These are phyloP conservation scores for Gymnarchus niloticus DNA, from an alignment of 2,113 vertebrate species.

Conservation along the genomic window DNA sequence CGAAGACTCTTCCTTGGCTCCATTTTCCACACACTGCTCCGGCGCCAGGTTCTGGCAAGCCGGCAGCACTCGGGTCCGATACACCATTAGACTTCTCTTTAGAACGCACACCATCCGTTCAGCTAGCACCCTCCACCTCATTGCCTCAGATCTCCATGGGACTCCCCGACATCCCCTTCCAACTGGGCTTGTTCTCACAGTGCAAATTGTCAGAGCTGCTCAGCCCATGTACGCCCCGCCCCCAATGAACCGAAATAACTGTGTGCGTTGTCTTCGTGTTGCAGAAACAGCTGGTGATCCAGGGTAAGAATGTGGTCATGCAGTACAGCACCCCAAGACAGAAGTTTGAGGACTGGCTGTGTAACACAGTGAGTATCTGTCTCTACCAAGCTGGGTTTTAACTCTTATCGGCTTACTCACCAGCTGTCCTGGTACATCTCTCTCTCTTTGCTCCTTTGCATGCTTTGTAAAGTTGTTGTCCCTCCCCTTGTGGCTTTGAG, in stretches of 20 bases:
- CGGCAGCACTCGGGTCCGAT: conserved; percentile 66
- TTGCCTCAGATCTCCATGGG: conserved; percentile 69
- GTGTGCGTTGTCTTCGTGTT: conserved; percentile 66
- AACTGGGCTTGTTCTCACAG: conserved; percentile 90
- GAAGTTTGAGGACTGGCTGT: conserved; percentile 99
- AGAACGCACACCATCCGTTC: conserved; percentile 57
- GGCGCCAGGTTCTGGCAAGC: conserved; percentile 58
- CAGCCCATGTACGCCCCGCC: conserved; percentile 7
- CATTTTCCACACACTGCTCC: conserved; percentile 67
- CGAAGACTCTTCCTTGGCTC: conserved; percentile 48
- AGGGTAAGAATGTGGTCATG: conserved; percentile 93
- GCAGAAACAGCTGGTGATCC: conserved; percentile 93
- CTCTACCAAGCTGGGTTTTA: neutral
- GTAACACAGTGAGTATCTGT: conserved; percentile 82
- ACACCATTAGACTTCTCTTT: conserved; percentile 57
- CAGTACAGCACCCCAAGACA: conserved; percentile 96
- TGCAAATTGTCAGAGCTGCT: conserved; percentile 52
- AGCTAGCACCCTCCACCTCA: conserved; percentile 50
- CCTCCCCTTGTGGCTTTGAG: conserved; percentile 44
- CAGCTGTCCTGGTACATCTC: neutral
- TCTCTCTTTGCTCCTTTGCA: neutral
- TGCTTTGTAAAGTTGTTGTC: neutral
- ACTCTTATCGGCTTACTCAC: neutral
- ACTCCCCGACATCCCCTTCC: conserved; percentile 81
- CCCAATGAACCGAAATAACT: conserved; percentile 62